These are phyloP conservation scores for Tupaia chinensis DNA, from an alignment of 2,113 vertebrate genomes.

Conservation along the genomic window DNA sequence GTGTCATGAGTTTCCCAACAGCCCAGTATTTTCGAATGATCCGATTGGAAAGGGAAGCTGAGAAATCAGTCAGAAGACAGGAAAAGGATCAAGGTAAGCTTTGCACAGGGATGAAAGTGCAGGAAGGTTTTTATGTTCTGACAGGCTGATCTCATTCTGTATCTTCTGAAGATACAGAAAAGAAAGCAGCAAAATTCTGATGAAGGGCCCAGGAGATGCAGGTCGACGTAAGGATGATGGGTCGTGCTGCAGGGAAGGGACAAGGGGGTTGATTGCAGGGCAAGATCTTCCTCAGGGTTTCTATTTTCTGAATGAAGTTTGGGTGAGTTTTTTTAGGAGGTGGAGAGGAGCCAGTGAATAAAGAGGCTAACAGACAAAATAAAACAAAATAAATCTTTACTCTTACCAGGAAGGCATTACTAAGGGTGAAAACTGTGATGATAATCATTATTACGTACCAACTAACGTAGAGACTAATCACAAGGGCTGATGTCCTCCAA, in stretches of 20 bases:
- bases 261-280: fast-evolving
- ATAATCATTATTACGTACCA: no score
- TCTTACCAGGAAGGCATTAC: neutral
- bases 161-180: neutral
- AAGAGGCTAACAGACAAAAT: no score
- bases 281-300: no score
- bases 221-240: neutral
- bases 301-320: neutral
- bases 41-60: neutral
- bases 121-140: no score
- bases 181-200: neutral
- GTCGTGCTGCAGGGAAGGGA: fast-evolving
- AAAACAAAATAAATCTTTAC: neutral
- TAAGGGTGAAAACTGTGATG: neutral
- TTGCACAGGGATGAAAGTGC: neutral
- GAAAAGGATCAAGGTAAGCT: neutral
- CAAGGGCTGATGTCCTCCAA: neutral
- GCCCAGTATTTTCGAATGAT: neutral
- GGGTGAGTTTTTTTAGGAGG: neutral
- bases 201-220: neutral
- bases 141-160: no score
- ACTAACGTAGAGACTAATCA: neutral
- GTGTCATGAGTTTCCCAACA: no score
- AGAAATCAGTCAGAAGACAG: neutral
- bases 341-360: neutral